phyloP scores from a whole-genome alignment of 1,140 invertebrate species.

The Magallana ariakensis region DNA sequence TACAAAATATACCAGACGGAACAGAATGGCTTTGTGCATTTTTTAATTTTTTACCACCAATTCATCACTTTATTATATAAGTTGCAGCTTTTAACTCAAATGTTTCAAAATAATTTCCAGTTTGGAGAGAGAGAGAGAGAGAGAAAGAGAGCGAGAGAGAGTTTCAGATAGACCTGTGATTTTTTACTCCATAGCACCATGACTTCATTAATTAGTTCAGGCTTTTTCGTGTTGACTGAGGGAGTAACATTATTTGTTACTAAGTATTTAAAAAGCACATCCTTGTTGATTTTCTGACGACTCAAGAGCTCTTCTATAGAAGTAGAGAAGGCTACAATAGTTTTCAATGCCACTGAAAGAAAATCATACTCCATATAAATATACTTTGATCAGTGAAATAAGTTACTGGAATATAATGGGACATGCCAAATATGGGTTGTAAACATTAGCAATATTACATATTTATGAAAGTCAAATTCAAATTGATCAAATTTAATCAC shows the following conservation, averaged over 20 bases:
- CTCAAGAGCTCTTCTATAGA: conserved; percentile 62
- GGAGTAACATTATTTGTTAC: conserved; percentile 55
- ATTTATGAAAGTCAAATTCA: background rate
- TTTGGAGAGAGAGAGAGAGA: background rate
- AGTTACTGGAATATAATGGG: too few relatives aligned
- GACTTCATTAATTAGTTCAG: background rate
- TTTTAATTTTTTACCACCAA: too few relatives aligned
- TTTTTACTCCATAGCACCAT: background rate
- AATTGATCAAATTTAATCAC: too few relatives aligned
- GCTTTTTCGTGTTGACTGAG: conserved; percentile 36
- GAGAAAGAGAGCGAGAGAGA: background rate
- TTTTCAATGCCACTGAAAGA: conserved; percentile 69
- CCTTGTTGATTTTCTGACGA: conserved; percentile 69
- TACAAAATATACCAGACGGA: too few relatives aligned
- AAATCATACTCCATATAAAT: background rate
- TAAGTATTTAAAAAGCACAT: conserved; percentile 69
- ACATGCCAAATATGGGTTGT: too few relatives aligned
- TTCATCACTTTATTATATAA: too few relatives aligned
- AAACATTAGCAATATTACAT: too few relatives aligned
- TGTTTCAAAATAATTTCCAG: background rate
- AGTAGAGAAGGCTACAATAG: conserved; percentile 64
- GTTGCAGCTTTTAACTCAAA: background rate
- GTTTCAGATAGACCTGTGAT: background rate
- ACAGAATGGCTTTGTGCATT: too few relatives aligned
- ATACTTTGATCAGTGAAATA: conserved; percentile 22